Conservation (phyloP, 2,797 vertebrate species). For the Urosaurus nigricauda region DNA sequence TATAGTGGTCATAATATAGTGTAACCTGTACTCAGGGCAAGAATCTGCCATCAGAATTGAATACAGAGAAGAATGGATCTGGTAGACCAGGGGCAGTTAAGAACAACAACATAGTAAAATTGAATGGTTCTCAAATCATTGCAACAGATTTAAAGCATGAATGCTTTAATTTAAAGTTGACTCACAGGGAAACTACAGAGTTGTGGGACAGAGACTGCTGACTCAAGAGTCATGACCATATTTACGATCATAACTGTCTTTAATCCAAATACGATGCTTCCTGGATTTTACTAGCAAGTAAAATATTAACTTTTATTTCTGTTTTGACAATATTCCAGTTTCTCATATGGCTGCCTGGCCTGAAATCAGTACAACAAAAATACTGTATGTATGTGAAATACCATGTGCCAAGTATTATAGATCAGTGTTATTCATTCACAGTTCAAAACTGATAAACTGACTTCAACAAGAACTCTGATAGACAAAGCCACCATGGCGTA, state of each 20-base stretch:
- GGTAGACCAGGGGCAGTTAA: no score
- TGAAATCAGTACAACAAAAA: neutral
- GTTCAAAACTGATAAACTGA: neutral
- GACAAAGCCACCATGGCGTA: no score
- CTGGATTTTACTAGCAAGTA: constrained; percentile 42
- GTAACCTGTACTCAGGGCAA: no score
- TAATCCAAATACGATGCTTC: constrained; percentile 37
- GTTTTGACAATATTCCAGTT: neutral
- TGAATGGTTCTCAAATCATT: neutral
- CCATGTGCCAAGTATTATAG: no score
- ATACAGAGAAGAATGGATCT: no score
- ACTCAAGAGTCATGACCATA: neutral
- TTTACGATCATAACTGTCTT: neutral
- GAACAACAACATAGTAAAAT: neutral
- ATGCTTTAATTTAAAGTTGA: constrained; percentile 18
- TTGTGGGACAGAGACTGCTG: neutral
- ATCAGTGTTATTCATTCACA: neutral
- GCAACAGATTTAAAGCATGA: neutral
- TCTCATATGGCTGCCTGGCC: neutral
- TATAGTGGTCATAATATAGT: neutral
- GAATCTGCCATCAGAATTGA: no score
- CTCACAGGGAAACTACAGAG: neutral
- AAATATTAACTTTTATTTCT: constrained; percentile 47
- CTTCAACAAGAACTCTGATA: no score
- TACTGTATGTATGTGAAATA: neutral